Evolutionary conservation across 1,140 invertebrate species (phyloP).

Genomic region (Globodera ellingtonae): DNA sequence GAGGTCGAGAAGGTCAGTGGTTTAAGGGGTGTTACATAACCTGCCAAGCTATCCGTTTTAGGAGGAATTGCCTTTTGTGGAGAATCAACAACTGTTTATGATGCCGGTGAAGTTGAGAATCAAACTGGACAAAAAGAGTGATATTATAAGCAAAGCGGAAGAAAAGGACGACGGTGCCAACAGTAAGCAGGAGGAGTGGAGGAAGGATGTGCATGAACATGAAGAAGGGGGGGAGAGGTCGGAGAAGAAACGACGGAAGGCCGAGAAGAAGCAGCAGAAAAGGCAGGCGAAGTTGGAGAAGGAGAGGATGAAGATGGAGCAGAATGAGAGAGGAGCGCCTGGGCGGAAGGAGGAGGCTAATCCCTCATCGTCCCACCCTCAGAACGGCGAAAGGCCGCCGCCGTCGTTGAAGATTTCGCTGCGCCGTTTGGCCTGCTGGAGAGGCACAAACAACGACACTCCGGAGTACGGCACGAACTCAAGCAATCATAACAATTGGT

Average conservation of each 20-base stretch:
- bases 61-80: too few species aligned
- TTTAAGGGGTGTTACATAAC: too few species aligned
- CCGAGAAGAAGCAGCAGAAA: background rate
- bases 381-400: background rate
- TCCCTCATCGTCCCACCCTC: background rate
- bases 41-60: too few species aligned
- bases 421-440: constrained; percentile 6
- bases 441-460: background rate
- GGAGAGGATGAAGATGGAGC: background rate
- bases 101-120: background rate
- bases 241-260: constrained; percentile 12
- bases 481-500: background rate
- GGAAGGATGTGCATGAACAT: background rate
- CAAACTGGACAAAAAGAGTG: constrained; percentile 7
- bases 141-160: background rate
- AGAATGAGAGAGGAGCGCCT: background rate
- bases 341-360: background rate
- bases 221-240: background rate
- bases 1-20: background rate
- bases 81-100: background rate
- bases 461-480: background rate
- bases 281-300: background rate
- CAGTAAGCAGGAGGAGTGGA: background rate
- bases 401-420: background rate
- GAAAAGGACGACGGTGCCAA: background rate